These are phyloP conservation scores for Maconellicoccus hirsutus DNA, from an alignment of 1,140 invertebrate species.

Conservation along the genomic window DNA sequence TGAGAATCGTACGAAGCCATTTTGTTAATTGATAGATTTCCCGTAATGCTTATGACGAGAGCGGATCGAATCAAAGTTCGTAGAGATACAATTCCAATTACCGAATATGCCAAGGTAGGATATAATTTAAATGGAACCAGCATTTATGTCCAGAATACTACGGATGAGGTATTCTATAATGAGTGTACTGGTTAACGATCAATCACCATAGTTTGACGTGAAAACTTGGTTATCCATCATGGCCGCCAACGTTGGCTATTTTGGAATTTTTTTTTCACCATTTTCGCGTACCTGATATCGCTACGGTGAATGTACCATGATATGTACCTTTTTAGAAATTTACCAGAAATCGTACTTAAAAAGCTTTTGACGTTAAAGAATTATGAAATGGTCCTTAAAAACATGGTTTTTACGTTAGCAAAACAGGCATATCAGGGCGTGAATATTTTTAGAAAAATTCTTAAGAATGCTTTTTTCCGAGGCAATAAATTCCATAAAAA, in stretches of 20 bases:
- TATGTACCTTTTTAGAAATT: no score
- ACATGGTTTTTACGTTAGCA: background rate
- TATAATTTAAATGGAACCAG: background rate
- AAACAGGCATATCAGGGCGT: background rate
- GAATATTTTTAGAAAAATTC: background rate
- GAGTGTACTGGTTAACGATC: background rate
- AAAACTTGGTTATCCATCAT: conserved; percentile 1
- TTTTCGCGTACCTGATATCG: no score
- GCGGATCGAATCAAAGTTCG: no score
- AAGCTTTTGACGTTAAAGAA: conserved; percentile 5
- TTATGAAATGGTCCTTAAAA: conserved; percentile 3
- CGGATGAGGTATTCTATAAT: background rate
- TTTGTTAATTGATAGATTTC: background rate
- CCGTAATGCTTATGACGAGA: background rate
- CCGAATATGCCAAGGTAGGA: background rate
- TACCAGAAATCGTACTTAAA: background rate
- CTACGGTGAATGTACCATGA: no score
- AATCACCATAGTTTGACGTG: background rate
- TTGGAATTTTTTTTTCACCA: background rate
- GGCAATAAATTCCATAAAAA: background rate
- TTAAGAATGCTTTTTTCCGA: background rate
- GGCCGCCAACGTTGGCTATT: background rate
- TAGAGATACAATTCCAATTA: background rate
- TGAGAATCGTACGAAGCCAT: background rate
- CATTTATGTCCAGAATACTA: background rate